phyloP scores from a whole-genome alignment of 1,140 invertebrate genomes.

The Monomorium pharaonis region DNA sequence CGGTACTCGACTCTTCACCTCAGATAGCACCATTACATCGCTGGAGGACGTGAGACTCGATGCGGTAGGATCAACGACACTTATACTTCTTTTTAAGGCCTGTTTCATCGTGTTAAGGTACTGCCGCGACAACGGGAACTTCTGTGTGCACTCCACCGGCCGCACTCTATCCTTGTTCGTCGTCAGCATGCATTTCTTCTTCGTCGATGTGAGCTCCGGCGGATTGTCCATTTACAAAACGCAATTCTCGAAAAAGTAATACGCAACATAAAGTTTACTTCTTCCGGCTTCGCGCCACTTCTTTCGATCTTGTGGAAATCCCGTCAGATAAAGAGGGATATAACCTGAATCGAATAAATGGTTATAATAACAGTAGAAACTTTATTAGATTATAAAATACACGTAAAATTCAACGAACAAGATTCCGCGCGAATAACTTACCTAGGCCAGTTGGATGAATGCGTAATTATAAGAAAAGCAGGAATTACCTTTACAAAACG shows the following conservation, averaged over 20 bases:
- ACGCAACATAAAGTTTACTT: background rate
- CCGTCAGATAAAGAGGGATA: background rate
- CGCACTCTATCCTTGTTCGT: background rate
- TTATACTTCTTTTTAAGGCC: background rate
- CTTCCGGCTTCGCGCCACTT: background rate
- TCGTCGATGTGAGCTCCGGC: background rate
- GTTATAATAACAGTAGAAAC: background rate
- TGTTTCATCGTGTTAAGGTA: slow-evolving; percentile 45
- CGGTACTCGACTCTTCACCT: background rate
- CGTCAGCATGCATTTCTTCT: background rate
- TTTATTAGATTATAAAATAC: background rate
- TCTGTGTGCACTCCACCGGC: slow-evolving; percentile 34
- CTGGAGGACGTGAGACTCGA: background rate
- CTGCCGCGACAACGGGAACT: slow-evolving; percentile 64
- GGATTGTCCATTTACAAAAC: slow-evolving; percentile 41
- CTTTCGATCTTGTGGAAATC: background rate
- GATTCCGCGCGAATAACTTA: background rate
- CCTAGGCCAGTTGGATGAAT: background rate
- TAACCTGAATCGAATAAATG: background rate
- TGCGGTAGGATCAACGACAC: background rate
- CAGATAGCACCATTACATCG: background rate
- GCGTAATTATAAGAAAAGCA: no score
- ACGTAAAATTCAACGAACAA: background rate
- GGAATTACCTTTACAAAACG: background rate
- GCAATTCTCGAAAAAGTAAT: background rate